Conservation (phyloP, 2,888 invertebrate genomes). For the Leuctra nigra region DNA sequence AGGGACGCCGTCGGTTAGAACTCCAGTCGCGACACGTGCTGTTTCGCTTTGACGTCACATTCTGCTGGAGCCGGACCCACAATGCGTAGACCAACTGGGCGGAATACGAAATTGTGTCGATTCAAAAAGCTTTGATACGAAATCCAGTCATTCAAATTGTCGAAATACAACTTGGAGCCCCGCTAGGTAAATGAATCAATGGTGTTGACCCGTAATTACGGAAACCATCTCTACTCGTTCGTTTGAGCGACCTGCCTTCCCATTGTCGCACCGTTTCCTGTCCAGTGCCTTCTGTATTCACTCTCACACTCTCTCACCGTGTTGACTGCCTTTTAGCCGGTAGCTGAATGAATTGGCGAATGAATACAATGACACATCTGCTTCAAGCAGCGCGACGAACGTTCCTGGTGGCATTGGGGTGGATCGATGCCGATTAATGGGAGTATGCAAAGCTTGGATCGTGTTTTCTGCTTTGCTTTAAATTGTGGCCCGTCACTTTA, state of each 20-base stretch:
- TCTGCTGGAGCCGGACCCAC: too few relatives aligned
- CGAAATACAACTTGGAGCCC: constrained; percentile 7
- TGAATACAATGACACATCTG: constrained; percentile 11
- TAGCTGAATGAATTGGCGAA: too few relatives aligned
- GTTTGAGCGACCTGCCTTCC: background rate
- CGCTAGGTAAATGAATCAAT: background rate
- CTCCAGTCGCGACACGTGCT: background rate
- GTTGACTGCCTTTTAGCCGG: background rate
- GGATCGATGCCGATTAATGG: too few relatives aligned
- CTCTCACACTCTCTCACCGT: too few relatives aligned
- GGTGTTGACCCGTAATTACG: constrained; percentile 11
- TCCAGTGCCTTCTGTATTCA: too few relatives aligned
- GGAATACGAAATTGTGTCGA: too few relatives aligned
- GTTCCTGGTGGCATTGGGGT: background rate
- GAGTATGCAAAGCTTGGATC: too few relatives aligned
- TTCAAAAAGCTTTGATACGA: too few relatives aligned
- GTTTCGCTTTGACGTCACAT: too few relatives aligned
- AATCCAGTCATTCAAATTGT: background rate
- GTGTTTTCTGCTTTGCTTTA: too few relatives aligned
- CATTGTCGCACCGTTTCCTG: constrained; percentile 3
- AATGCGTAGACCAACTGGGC: too few relatives aligned
- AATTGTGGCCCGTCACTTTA: too few relatives aligned
- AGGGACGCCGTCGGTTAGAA: background rate
- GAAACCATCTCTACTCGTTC: background rate
- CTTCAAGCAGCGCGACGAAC: background rate